These are phyloP conservation scores for Myodes glareolus DNA, from an alignment of 2,113 vertebrate species.

Conservation along the genomic window DNA sequence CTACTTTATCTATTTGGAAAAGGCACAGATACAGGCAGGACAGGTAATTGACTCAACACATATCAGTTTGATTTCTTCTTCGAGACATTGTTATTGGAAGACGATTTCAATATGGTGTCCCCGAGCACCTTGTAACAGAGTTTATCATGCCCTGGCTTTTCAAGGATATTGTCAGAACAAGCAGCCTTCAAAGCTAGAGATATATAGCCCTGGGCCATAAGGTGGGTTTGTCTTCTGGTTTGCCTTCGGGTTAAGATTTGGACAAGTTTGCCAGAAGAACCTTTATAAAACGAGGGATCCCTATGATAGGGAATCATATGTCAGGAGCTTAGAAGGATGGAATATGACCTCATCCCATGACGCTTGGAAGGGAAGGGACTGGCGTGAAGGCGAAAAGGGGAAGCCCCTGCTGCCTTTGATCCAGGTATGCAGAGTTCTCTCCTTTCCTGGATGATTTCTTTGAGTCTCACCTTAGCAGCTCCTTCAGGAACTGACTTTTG, in stretches of 20 bases:
- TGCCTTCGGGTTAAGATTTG: neutral
- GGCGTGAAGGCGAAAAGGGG: rapidly evolving
- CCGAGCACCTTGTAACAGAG: neutral
- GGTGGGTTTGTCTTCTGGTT: neutral
- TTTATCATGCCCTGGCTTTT: neutral
- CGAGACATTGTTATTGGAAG: neutral
- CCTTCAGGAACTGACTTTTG: neutral
- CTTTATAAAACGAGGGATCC: neutral
- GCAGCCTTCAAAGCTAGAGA: neutral
- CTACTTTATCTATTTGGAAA: neutral
- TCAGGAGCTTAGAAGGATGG: neutral
- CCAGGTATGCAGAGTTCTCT: neutral
- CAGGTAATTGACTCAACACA: neutral
- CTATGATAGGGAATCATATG: neutral
- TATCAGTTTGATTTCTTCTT: neutral
- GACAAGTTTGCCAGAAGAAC: neutral
- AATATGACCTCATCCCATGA: neutral
- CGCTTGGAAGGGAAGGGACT: neutral
- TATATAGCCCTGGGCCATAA: neutral
- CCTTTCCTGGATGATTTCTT: neutral
- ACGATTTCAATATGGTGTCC: neutral
- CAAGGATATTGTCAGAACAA: neutral
- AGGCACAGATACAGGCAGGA: neutral
- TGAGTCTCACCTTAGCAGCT: neutral
- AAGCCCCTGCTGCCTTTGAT: neutral